Percentiles rank a stretch among this genome's conserved stretches.
Evolutionary conservation across 1,140 invertebrate genomes (phyloP).

Genomic region (Scaptomyza graminum): DNA sequence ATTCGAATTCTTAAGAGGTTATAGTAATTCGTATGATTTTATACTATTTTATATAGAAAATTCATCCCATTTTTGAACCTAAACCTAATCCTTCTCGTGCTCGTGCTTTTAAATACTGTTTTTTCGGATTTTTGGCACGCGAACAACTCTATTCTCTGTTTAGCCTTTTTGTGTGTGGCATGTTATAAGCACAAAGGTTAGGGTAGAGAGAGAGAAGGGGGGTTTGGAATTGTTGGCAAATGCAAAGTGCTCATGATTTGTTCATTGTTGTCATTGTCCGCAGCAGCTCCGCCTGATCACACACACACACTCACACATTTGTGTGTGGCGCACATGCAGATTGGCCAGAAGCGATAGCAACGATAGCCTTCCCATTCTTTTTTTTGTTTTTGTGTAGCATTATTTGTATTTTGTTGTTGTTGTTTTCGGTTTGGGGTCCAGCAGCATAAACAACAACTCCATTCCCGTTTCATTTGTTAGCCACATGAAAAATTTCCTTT

Average conservation of each 20-base stretch:
- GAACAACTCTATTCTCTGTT: slow-evolving; percentile 52
- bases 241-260: slow-evolving; percentile 78
- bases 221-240: slow-evolving; percentile 23
- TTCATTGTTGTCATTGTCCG: slow-evolving; percentile 77
- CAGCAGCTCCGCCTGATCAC: slow-evolving; percentile 20
- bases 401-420: slow-evolving; percentile 18
- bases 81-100: too few relatives aligned
- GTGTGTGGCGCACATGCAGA: slow-evolving; percentile 66
- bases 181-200: background rate
- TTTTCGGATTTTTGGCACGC: slow-evolving; percentile 13
- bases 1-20: too few relatives aligned
- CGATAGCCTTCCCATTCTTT: slow-evolving; percentile 79
- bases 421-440: slow-evolving; percentile 30
- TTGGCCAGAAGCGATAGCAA: slow-evolving; percentile 78
- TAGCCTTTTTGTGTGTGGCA: slow-evolving; percentile 58
- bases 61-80: too few relatives aligned
- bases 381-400: slow-evolving; percentile 47
- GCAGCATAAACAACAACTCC: slow-evolving; percentile 33
- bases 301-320: slow-evolving; percentile 7
- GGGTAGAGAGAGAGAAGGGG: background rate
- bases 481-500: slow-evolving; percentile 78
- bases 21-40: too few relatives aligned
- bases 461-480: slow-evolving; percentile 61
- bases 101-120: background rate
- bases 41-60: too few relatives aligned